Percentiles rank a stretch among this genome's conserved stretches.
phyloP scores from a whole-genome alignment of 2,113 vertebrate genomes.

The Polyodon spathula region DNA sequence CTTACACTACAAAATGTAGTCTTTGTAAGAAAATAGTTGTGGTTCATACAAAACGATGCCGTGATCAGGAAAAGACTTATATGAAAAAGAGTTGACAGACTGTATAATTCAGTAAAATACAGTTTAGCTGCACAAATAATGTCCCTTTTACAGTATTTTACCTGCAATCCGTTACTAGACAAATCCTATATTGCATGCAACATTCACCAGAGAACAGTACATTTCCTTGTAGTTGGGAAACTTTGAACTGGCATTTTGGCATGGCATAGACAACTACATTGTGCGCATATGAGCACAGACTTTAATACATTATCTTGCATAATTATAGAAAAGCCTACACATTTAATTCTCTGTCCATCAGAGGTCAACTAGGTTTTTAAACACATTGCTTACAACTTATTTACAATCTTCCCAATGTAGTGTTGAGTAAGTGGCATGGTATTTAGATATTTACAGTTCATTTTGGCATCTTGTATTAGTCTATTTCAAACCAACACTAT shows the following conservation, averaged over 20 bases:
- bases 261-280: not conserved
- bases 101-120: not conserved
- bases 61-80: not conserved
- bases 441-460: conserved; percentile 1
- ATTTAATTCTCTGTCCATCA: not conserved
- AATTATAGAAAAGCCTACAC: not conserved
- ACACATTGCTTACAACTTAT: not conserved
- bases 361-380: conserved; percentile 2
- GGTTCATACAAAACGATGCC: not conserved
- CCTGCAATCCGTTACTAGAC: too few relatives aligned
- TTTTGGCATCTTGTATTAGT: conserved; percentile 1
- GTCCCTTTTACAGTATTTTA: too few relatives aligned
- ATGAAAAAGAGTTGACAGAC: not conserved
- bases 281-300: conserved; percentile 3
- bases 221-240: conserved; percentile 2
- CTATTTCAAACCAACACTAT: not conserved
- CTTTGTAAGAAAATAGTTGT: not conserved
- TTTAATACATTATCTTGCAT: not conserved
- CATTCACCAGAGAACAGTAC: not conserved
- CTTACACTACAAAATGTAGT: too few relatives aligned
- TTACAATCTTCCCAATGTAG: not conserved
- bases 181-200: conserved; percentile 6
- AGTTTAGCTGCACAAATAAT: not conserved
- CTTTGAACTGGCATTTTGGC: not conserved
- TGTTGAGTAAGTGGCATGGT: conserved; percentile 3